Evolutionary conservation across 2,888 invertebrate species (phyloP).

Genomic region (Drosophila demipolita): DNA sequence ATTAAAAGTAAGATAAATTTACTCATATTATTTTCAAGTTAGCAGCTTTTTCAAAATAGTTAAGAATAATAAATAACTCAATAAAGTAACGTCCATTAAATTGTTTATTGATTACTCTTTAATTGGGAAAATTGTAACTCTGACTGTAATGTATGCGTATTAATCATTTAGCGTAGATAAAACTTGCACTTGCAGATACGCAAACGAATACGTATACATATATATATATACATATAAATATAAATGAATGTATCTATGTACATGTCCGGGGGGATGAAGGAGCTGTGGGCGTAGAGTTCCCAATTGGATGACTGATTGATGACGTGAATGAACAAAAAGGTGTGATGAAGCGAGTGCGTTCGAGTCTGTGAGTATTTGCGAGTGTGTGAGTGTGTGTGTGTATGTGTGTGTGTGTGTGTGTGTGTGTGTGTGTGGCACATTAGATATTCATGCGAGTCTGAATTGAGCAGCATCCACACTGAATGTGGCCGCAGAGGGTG

Average conservation of each 20-base stretch:
- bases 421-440: conserved; percentile 50
- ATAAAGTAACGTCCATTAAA: neutral
- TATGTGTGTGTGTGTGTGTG: neutral
- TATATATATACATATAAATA: neutral
- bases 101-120: neutral
- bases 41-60: no score
- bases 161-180: conserved; percentile 11
- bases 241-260: conserved; percentile 9
- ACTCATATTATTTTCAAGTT: neutral
- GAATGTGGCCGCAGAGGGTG: neutral
- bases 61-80: neutral
- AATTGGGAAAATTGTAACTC: conserved; percentile 1
- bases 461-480: conserved; percentile 32
- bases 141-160: neutral
- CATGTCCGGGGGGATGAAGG: neutral
- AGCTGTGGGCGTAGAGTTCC: conserved; percentile 35
- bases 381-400: neutral
- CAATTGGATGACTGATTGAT: conserved; percentile 82
- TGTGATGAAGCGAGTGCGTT: conserved; percentile 62
- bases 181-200: neutral
- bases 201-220: neutral
- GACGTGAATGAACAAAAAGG: conserved; percentile 61
- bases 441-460: conserved; percentile 79
- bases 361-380: conserved; percentile 5
- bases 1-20: neutral